Percentiles rank a stretch among this genome's conserved stretches.
Evolutionary conservation across 2,888 invertebrate genomes (phyloP).

Genomic region (Vandiemenella viatica): DNA sequence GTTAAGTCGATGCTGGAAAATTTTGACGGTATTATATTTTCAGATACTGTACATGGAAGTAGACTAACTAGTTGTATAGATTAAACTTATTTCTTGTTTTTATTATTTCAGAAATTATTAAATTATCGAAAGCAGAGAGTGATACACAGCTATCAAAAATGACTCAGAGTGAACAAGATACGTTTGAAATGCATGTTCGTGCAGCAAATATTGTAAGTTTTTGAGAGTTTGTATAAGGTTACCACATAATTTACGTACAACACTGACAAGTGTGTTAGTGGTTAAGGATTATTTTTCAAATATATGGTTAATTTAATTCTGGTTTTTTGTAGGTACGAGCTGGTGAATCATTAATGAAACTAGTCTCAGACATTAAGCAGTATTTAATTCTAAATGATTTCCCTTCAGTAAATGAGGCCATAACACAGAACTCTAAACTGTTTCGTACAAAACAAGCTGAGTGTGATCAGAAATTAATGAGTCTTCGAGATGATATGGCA

Average conservation of each 20-base stretch:
- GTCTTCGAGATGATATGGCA: slow-evolving; percentile 85
- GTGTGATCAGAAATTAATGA: slow-evolving; percentile 85
- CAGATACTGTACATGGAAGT: too few species aligned
- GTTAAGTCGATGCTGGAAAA: slow-evolving; percentile 95
- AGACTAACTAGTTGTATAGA: too few species aligned
- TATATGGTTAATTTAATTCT: not conserved
- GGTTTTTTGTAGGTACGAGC: slow-evolving; percentile 55
- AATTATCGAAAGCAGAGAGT: slow-evolving; percentile 75
- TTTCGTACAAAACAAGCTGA: slow-evolving; percentile 82
- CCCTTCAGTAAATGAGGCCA: slow-evolving; percentile 93
- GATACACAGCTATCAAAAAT: slow-evolving; percentile 79
- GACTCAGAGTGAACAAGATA: slow-evolving; percentile 89
- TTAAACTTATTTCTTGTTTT: slow-evolving; percentile 1
- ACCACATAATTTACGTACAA: not conserved
- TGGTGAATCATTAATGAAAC: slow-evolving; percentile 90
- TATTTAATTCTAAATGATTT: slow-evolving; percentile 96
- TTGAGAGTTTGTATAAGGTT: not conserved
- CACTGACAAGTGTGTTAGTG: not conserved
- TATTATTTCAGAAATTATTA: slow-evolving; percentile 62
- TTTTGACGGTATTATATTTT: slow-evolving; percentile 90
- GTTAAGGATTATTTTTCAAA: not conserved
- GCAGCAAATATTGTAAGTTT: slow-evolving; percentile 73
- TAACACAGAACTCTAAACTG: slow-evolving; percentile 80
- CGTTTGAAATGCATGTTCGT: slow-evolving; percentile 92
- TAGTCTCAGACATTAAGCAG: slow-evolving; percentile 95